Evolutionary conservation across 2,888 invertebrate genomes (phyloP).

Genomic region (Pristionchus entomophagus): DNA sequence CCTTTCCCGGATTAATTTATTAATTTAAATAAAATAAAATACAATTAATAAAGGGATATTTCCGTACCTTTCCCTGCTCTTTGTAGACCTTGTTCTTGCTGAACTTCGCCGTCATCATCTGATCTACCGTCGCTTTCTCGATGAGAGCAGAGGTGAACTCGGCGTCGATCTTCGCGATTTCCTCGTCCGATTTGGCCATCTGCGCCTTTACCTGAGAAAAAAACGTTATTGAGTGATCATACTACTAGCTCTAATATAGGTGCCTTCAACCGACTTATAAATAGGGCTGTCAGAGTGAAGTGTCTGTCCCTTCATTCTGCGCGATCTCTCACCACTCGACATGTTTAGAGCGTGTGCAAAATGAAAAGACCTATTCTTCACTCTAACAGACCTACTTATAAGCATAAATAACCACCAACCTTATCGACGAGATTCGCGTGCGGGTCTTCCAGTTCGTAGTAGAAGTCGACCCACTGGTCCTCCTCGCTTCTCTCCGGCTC

Average conservation of each 20-base stretch:
- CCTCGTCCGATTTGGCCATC: background rate
- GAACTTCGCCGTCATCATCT: background rate
- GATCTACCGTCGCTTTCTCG: conserved; percentile 7
- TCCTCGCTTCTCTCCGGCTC: background rate
- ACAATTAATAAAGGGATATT: background rate
- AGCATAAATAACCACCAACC: too few species aligned
- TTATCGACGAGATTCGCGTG: conserved; percentile 18
- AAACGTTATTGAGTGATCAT: too few species aligned
- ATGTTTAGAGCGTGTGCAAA: too few species aligned
- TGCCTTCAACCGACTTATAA: too few species aligned
- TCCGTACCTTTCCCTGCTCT: background rate
- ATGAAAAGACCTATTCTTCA: too few species aligned
- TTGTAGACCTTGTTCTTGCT: background rate
- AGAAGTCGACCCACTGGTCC: conserved; percentile 46
- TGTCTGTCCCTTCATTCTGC: too few species aligned
- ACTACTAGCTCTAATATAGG: too few species aligned
- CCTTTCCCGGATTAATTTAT: too few species aligned
- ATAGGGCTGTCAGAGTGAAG: too few species aligned
- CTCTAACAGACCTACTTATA: too few species aligned
- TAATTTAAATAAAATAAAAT: background rate
- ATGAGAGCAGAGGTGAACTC: background rate
- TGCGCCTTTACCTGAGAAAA: background rate
- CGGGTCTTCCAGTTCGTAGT: conserved; percentile 46
- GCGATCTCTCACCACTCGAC: too few species aligned
- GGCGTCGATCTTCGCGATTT: background rate